Evolutionary conservation across 2,797 vertebrate species (phyloP), one percentile per base, ranked within the genome.

Genomic region (Bryconaethiops microstoma): DNA sequence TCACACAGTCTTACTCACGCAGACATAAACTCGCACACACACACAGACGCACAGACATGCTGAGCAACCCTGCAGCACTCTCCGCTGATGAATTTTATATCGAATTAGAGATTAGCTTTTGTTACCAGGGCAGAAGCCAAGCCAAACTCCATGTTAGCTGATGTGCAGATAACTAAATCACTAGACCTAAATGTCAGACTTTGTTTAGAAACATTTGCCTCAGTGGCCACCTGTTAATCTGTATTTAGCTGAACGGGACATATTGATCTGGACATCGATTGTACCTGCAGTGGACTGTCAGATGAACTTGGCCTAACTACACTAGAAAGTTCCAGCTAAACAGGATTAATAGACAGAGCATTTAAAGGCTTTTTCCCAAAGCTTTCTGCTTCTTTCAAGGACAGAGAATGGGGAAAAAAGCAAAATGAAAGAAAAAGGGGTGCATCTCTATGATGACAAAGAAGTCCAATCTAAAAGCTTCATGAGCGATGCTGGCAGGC

Each of bases 51-150:
- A 9, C 69, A 64, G 40, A 72, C 45, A 79, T 5, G 77, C 16
- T 54, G 21, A 62, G 14, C 45, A 78, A 50, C 70, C 39, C 65
- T 2, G 59, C 62, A 64, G 80, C 74, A 78, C 82, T 83, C 79
- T 77, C 48, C 29, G 29, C 35, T 91, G 91, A 93, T 92, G 88
- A 91, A 92, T 90, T 89, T 80, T 80, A n/a, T 85, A 84, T 87
- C 88, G 89, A 90, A 91, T 86, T 89, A 89, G 88, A 90, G 90
- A 91, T 87, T 91, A 91, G 79, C 86, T 90, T 87, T 91, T 92
- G 87, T 90, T 90, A 78, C 48, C 62, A 16, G 63, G 78, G 65
- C 77, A 78, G 79, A 78, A 70, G 88, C 83, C 85, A 75, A 81
- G 89, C 90, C 92, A 91, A 92, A 91, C 90, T 83, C 55, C 88